Percentiles rank a stretch among this genome's conserved stretches.
Evolutionary conservation across 2,797 vertebrate genomes (phyloP).

Genomic region (Iguana delicatissima): DNA sequence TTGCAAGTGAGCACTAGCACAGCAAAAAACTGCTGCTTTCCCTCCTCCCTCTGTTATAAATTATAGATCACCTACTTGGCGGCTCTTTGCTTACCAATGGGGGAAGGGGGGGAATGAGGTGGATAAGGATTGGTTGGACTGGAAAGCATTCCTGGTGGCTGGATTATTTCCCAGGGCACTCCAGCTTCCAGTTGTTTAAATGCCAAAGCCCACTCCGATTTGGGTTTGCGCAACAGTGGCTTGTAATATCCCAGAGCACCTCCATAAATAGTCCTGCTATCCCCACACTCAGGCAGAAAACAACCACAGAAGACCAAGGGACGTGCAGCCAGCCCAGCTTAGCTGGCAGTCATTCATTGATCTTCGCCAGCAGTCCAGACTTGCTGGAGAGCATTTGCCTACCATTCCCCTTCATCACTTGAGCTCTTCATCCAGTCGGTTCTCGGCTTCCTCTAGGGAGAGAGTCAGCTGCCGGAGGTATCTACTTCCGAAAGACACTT

Average conservation of each 20-base stretch:
- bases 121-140: background rate
- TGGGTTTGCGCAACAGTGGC: constrained; percentile 78
- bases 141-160: constrained; percentile 54
- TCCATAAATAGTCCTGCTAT: constrained; percentile 84
- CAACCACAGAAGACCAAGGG: constrained; percentile 78
- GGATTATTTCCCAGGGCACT: constrained; percentile 72
- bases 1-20: constrained; percentile 44
- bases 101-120: too few relatives aligned
- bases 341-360: constrained; percentile 72
- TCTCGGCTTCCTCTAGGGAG: constrained; percentile 56
- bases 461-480: constrained; percentile 40
- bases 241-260: constrained; percentile 77
- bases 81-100: constrained; percentile 41
- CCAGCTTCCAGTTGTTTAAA: constrained; percentile 72
- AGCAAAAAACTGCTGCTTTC: constrained; percentile 57
- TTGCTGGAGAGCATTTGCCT: constrained; percentile 68
- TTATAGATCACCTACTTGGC: constrained; percentile 68
- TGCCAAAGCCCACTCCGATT: constrained; percentile 73
- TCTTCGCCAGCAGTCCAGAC: constrained; percentile 65
- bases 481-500: constrained; percentile 66
- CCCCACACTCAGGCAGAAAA: constrained; percentile 76
- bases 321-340: constrained; percentile 72
- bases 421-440: background rate
- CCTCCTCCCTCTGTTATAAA: constrained; percentile 52
- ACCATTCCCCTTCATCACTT: constrained; percentile 33